A percentile compares a stretch with the other conserved stretches of the same genome.
These are phyloP conservation scores for Halisarca cf. caerulea DNA, from an alignment of 37 sponge, comb jelly and placozoan genomes.

Conservation along the genomic window DNA sequence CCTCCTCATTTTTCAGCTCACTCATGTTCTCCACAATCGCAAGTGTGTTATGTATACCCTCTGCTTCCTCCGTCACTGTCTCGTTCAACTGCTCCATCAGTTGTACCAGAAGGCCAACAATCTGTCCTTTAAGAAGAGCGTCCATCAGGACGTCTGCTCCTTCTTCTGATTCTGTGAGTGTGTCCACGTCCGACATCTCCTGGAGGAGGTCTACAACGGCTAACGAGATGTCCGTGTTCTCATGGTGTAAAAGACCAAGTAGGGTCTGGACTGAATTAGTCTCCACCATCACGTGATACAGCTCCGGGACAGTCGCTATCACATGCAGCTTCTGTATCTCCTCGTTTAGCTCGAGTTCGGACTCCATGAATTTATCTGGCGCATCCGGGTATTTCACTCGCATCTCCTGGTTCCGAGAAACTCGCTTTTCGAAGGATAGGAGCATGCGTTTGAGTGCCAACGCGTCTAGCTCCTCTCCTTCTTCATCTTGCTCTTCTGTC, in stretches of 20 bases:
- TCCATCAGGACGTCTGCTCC: conserved; percentile 81
- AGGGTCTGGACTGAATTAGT: conserved; percentile 63
- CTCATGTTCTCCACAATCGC: conserved; percentile 94
- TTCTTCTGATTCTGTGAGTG: conserved; percentile 76
- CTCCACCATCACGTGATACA: conserved; percentile 79
- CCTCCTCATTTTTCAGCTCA: conserved; percentile 72
- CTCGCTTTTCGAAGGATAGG: conserved; percentile 90
- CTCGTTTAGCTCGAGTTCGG: conserved; percentile 92
- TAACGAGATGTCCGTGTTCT: conserved; percentile 89
- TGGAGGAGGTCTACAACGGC: conserved; percentile 90
- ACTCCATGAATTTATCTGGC: conserved; percentile 96
- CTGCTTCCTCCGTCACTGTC: conserved; percentile 83
- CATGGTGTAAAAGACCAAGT: conserved; percentile 84
- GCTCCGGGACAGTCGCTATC: conserved; percentile 88
- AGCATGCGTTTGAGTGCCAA: conserved; percentile 83
- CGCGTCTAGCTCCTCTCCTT: conserved; percentile 68
- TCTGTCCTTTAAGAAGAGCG: conserved; percentile 68
- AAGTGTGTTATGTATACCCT: conserved; percentile 94
- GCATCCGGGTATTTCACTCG: conserved; percentile 90
- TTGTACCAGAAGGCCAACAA: conserved; percentile 86
- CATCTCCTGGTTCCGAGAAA: conserved; percentile 92
- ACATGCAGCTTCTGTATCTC: conserved; percentile 90
- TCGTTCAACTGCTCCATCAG: conserved; percentile 87
- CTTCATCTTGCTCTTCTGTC: conserved; percentile 71
- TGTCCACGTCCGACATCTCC: conserved; percentile 92